Percentiles rank a stretch among this genome's conserved stretches.
phyloP scores from a whole-genome alignment of 2,888 invertebrate genomes.

The Drosophila fungiperda region DNA sequence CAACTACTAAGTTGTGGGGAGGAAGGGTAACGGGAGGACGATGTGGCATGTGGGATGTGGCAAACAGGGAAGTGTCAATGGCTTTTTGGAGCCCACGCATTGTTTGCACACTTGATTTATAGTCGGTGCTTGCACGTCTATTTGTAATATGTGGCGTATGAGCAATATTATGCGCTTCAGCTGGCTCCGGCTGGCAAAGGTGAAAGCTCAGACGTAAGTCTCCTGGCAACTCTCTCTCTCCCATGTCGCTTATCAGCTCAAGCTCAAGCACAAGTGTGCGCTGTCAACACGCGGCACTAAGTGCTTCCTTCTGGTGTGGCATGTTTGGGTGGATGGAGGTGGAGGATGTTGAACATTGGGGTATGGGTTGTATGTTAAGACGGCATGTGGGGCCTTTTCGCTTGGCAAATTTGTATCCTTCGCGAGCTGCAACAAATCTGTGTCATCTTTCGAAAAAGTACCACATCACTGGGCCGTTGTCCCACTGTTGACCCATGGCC shows the following conservation, averaged over 20 bases:
- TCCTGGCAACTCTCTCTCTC: conserved; percentile 30
- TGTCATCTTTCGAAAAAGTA: conserved; percentile 59
- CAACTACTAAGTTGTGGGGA: background rate
- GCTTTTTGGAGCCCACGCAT: conserved; percentile 73
- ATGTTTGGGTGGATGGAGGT: background rate
- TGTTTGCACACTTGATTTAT: conserved; percentile 76
- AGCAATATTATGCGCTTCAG: conserved; percentile 67
- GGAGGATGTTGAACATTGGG: background rate
- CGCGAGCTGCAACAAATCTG: conserved; percentile 74
- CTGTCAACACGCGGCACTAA: conserved; percentile 76
- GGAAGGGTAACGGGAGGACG: background rate
- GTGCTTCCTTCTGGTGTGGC: conserved; percentile 69
- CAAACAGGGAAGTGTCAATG: conserved; percentile 64
- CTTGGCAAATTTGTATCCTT: conserved; percentile 80
- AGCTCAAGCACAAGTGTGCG: conserved; percentile 55
- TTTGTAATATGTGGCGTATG: conserved; percentile 78
- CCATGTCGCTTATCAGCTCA: conserved; percentile 61
- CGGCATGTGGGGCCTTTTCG: background rate
- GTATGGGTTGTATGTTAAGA: background rate
- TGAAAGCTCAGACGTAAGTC: conserved; percentile 71
- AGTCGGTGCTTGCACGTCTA: conserved; percentile 59
- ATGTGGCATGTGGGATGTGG: background rate
- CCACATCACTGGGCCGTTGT: conserved; percentile 54
- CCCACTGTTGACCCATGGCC: conserved; percentile 74
- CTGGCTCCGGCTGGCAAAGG: conserved; percentile 49